Evolutionary conservation across 2,888 invertebrate genomes (phyloP).

Genomic region (Meiosimyza platycephala): DNA sequence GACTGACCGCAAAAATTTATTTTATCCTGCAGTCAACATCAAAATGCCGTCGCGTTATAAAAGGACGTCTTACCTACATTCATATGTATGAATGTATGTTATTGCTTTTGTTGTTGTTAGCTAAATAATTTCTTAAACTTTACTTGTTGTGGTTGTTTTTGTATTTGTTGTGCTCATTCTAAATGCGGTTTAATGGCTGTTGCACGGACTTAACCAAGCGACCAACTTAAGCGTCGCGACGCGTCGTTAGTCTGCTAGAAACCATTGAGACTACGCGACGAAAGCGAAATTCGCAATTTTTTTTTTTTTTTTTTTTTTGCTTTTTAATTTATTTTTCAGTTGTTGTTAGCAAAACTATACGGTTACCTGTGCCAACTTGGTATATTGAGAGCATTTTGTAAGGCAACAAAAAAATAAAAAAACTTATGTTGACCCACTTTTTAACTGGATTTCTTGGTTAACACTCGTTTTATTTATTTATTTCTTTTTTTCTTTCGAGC

Average conservation of each 20-base stretch:
- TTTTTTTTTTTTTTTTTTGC: no score
- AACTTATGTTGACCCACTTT: constrained; percentile 30
- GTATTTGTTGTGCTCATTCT: constrained; percentile 7
- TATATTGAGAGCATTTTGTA: neutral
- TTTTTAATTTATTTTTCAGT: neutral
- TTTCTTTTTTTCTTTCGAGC: neutral
- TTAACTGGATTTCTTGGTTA: constrained; percentile 31
- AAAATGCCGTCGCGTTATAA: neutral
- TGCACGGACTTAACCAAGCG: no score
- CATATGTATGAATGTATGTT: neutral
- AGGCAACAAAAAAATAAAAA: neutral
- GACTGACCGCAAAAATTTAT: constrained; percentile 32
- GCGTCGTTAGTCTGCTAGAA: no score
- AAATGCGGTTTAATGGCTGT: constrained; percentile 14
- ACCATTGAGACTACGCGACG: neutral
- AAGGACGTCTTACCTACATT: neutral
- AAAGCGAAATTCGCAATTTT: constrained; percentile 24
- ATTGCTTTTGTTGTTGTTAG: constrained; percentile 4
- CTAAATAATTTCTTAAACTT: constrained; percentile 23
- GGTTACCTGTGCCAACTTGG: constrained; percentile 10
- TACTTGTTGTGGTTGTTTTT: constrained; percentile 12
- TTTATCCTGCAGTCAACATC: constrained; percentile 1
- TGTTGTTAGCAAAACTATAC: neutral
- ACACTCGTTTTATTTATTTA: neutral
- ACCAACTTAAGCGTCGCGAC: neutral